Percentiles rank a stretch among this genome's conserved stretches.
Conservation (phyloP, 1,140 invertebrate species). For the Zophobas morio region DNA sequence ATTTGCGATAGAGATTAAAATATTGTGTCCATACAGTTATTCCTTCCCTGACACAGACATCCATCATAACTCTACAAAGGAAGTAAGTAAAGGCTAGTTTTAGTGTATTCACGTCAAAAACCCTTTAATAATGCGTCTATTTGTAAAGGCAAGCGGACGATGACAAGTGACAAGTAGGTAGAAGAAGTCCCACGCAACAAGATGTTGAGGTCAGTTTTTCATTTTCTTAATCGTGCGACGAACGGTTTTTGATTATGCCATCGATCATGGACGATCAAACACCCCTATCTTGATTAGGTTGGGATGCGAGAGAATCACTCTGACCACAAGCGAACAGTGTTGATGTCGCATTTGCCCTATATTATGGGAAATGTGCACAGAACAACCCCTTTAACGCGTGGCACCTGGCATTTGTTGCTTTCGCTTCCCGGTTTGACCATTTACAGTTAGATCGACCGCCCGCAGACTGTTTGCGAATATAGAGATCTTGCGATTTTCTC, state of each 20-base stretch:
- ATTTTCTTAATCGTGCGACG: slow-evolving; percentile 8
- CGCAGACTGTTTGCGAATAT: slow-evolving; percentile 17
- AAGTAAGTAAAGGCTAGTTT: slow-evolving; percentile 59
- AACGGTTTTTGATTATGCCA: slow-evolving; percentile 51
- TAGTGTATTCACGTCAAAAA: slow-evolving; percentile 59
- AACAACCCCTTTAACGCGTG: slow-evolving; percentile 40
- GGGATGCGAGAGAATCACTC: slow-evolving; percentile 10
- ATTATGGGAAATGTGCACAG: slow-evolving; percentile 7
- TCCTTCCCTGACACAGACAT: slow-evolving; percentile 54
- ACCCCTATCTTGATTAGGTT: not conserved
- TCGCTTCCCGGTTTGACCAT: slow-evolving; percentile 32
- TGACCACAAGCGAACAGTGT: not conserved
- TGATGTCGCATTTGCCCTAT: slow-evolving; percentile 7
- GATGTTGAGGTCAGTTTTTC: slow-evolving; percentile 18
- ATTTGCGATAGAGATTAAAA: slow-evolving; percentile 59
- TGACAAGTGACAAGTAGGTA: slow-evolving; percentile 62
- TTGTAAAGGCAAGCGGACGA: slow-evolving; percentile 58
- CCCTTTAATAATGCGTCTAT: slow-evolving; percentile 60
- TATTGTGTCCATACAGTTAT: slow-evolving; percentile 60
- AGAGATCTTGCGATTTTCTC: slow-evolving; percentile 15
- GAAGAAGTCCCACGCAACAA: slow-evolving; percentile 42
- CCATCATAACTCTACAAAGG: slow-evolving; percentile 58
- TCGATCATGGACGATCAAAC: slow-evolving; percentile 46
- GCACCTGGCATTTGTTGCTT: slow-evolving; percentile 10
- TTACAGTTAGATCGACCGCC: slow-evolving; percentile 34